Conservation (phyloP, 2,888 invertebrate genomes). For the Drosophila greeni region DNA sequence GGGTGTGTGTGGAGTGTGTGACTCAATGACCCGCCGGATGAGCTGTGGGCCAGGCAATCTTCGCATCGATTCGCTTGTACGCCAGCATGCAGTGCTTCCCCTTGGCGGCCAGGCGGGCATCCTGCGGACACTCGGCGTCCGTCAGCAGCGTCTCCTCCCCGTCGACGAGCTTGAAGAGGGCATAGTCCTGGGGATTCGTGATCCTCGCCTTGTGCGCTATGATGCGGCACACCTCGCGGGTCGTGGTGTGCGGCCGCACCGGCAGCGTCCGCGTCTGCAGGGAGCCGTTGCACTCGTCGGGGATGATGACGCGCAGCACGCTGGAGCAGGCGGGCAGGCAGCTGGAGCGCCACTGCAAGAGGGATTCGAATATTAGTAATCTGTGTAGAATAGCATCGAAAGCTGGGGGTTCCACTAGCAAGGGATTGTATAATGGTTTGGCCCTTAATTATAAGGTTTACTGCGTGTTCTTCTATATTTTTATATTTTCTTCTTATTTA, state of each 20-base stretch:
- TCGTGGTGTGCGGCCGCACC: conserved; percentile 94
- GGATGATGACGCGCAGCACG: conserved; percentile 93
- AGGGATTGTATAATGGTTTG: no score
- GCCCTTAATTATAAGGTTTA: no score
- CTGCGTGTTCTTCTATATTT: background rate
- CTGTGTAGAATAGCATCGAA: background rate
- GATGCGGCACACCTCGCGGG: conserved; percentile 94
- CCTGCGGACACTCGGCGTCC: conserved; percentile 94
- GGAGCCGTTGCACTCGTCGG: conserved; percentile 95
- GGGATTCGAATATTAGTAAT: background rate
- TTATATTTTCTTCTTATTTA: background rate
- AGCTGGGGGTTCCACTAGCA: background rate
- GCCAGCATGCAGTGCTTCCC: conserved; percentile 94
- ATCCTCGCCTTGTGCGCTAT: conserved; percentile 97
- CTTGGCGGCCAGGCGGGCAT: conserved; percentile 85
- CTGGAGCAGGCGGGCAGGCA: conserved; percentile 81
- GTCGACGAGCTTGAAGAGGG: conserved; percentile 92
- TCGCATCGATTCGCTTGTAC: conserved; percentile 96
- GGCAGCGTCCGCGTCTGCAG: conserved; percentile 95
- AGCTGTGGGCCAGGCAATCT: conserved; percentile 93
- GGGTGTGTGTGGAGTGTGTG: no score
- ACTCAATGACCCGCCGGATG: conserved; percentile 48
- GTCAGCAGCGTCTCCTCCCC: conserved; percentile 94
- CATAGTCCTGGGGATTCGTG: conserved; percentile 97
- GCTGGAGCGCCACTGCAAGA: conserved; percentile 80